Evolutionary conservation across 1,140 invertebrate species (phyloP).

Genomic region (Delia radicum): DNA sequence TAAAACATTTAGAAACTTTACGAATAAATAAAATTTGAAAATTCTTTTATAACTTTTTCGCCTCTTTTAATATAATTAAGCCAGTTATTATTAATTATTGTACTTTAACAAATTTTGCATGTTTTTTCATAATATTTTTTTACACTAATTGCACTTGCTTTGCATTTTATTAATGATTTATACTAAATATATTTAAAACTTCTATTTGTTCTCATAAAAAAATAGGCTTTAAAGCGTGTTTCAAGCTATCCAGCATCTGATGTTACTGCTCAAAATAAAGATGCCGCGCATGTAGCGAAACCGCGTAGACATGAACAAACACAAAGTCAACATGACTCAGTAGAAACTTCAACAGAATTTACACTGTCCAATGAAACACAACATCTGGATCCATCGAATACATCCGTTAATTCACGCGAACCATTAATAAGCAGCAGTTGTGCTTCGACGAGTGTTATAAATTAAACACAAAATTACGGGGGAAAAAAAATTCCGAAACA

Average conservation of each 20-base stretch:
- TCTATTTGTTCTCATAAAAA: neutral
- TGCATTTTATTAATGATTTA: neutral
- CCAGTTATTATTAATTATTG: too few species aligned
- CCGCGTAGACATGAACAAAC: constrained; percentile 58
- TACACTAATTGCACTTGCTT: too few species aligned
- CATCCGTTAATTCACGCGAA: constrained; percentile 52
- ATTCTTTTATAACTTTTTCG: too few species aligned
- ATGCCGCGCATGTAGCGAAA: constrained; percentile 39
- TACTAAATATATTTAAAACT: neutral
- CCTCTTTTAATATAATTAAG: too few species aligned
- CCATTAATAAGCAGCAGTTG: constrained; percentile 49
- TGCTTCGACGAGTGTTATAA: constrained; percentile 43
- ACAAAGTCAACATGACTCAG: constrained; percentile 59
- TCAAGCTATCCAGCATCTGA: constrained; percentile 54
- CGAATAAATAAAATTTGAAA: too few species aligned
- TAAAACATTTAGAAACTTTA: too few species aligned
- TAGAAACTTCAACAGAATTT: constrained; percentile 50
- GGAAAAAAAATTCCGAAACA: neutral
- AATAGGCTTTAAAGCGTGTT: constrained; percentile 48
- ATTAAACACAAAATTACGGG: constrained; percentile 27
- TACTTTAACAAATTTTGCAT: too few species aligned
- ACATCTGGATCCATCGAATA: constrained; percentile 49
- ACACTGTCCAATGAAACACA: constrained; percentile 42
- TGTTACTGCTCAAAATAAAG: constrained; percentile 44
- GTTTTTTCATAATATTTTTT: neutral